phyloP scores from a whole-genome alignment of 2,113 vertebrate genomes.

The Oncorhynchus clarkii region DNA sequence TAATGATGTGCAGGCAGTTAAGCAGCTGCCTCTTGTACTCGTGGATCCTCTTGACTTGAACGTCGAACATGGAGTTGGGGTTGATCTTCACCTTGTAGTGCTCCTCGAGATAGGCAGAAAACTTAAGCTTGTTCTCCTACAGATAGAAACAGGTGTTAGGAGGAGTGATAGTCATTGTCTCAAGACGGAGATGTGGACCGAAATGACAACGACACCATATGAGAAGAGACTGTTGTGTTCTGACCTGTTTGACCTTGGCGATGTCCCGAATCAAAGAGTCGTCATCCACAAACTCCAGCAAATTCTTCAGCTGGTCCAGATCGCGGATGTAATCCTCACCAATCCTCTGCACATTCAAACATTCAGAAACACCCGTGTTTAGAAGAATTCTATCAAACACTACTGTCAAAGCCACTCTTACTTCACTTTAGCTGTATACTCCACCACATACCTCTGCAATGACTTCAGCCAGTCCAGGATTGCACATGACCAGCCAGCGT shows the following conservation, averaged over 20 bases:
- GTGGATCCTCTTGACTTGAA: slow-evolving; percentile 91
- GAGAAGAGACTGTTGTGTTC: background rate
- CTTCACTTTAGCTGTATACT: slow-evolving; percentile 21
- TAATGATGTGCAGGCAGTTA: slow-evolving; percentile 89
- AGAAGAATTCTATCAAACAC: background rate
- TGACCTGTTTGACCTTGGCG: slow-evolving; percentile 90
- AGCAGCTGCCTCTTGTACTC: slow-evolving; percentile 92
- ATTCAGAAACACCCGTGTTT: background rate
- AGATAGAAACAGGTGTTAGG: background rate
- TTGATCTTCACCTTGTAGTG: slow-evolving; percentile 92
- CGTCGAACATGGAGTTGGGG: slow-evolving; percentile 88
- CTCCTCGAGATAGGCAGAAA: slow-evolving; percentile 80
- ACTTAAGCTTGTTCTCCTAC: slow-evolving; percentile 92
- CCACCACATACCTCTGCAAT: slow-evolving; percentile 81
- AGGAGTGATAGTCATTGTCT: background rate
- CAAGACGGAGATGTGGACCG: background rate
- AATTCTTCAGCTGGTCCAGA: slow-evolving; percentile 79
- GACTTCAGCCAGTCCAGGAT: slow-evolving; percentile 86
- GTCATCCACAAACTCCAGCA: slow-evolving; percentile 78
- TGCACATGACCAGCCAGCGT: slow-evolving; percentile 90
- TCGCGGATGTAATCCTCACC: slow-evolving; percentile 88
- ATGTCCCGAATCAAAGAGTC: slow-evolving; percentile 85
- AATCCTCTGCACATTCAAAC: slow-evolving; percentile 72
- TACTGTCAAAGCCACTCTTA: background rate
- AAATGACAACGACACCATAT: background rate